These are phyloP conservation scores for Drosophila fuyamai DNA, from an alignment of 1,140 invertebrate genomes.

Conservation along the genomic window DNA sequence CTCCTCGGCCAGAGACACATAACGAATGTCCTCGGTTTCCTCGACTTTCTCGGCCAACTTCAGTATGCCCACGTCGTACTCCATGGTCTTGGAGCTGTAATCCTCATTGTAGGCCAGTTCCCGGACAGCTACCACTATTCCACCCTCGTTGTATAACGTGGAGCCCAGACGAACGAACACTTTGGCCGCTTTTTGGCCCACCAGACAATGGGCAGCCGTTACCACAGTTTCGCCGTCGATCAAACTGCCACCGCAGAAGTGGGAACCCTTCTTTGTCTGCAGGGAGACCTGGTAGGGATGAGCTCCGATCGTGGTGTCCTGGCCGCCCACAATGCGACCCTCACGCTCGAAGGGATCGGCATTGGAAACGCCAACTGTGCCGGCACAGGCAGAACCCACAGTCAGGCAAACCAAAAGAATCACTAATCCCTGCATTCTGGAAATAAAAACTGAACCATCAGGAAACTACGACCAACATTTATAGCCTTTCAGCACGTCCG, in stretches of 20 bases:
- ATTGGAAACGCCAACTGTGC: conserved; percentile 8
- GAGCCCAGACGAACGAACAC: conserved; percentile 68
- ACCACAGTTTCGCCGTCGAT: conserved; percentile 85
- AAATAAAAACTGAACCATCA: background rate
- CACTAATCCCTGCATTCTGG: conserved; percentile 46
- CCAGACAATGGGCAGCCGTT: conserved; percentile 87
- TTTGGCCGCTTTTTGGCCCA: conserved; percentile 40
- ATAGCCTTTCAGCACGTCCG: conserved; percentile 1
- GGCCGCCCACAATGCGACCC: conserved; percentile 64
- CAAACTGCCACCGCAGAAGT: conserved; percentile 87
- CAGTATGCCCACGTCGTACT: conserved; percentile 85
- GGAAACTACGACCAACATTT: background rate
- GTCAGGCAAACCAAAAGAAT: conserved; percentile 24
- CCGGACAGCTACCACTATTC: conserved; percentile 40
- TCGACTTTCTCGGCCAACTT: conserved; percentile 63
- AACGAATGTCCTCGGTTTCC: conserved; percentile 72
- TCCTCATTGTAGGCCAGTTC: conserved; percentile 56
- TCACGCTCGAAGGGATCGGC: conserved; percentile 37
- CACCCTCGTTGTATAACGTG: conserved; percentile 47
- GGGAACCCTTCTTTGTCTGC: conserved; percentile 58
- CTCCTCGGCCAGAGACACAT: conserved; percentile 48
- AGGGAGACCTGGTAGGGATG: conserved; percentile 72
- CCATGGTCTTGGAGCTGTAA: conserved; percentile 56
- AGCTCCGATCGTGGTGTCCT: conserved; percentile 41
- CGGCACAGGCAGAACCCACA: conserved; percentile 10